Evolutionary conservation across 2,888 invertebrate species (phyloP).

Genomic region (Lepidocyrtinus sp.): DNA sequence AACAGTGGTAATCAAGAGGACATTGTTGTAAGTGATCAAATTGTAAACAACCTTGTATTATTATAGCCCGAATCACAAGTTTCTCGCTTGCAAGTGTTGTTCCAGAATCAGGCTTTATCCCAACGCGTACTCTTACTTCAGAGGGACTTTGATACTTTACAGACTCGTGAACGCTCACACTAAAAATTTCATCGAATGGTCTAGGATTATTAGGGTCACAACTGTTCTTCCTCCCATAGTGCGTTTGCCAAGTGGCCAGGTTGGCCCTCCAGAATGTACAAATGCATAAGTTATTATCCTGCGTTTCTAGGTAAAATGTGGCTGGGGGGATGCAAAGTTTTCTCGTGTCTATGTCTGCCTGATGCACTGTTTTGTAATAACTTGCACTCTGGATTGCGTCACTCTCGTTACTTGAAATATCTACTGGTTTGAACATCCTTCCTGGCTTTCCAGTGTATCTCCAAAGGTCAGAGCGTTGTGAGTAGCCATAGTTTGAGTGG

Average conservation of each 20-base stretch:
- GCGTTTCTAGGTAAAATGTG: constrained; percentile 20
- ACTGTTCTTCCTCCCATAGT: not conserved
- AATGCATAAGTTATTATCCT: constrained; percentile 23
- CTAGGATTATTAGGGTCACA: too few species aligned
- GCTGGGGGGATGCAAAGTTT: not conserved
- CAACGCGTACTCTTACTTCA: too few species aligned
- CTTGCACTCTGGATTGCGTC: not conserved
- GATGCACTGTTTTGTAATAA: not conserved
- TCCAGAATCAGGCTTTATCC: too few species aligned
- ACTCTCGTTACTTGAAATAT: not conserved
- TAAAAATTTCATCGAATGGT: too few species aligned
- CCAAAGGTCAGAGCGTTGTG: not conserved
- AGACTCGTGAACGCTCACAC: too few species aligned
- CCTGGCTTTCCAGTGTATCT: not conserved
- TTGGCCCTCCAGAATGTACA: constrained; percentile 25
- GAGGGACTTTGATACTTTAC: too few species aligned
- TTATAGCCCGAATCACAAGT: too few species aligned
- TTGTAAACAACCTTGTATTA: too few species aligned
- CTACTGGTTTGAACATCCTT: not conserved
- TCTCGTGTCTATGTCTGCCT: not conserved
- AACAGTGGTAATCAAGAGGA: too few species aligned
- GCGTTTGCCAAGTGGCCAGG: constrained; percentile 22
- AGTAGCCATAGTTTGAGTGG: not conserved
- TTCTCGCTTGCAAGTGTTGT: too few species aligned
- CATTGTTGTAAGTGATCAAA: too few species aligned